A percentile compares a stretch with the other conserved stretches of the same genome.
Evolutionary conservation across 2,797 vertebrate genomes (phyloP).

Genomic region (Squalus acanthias): DNA sequence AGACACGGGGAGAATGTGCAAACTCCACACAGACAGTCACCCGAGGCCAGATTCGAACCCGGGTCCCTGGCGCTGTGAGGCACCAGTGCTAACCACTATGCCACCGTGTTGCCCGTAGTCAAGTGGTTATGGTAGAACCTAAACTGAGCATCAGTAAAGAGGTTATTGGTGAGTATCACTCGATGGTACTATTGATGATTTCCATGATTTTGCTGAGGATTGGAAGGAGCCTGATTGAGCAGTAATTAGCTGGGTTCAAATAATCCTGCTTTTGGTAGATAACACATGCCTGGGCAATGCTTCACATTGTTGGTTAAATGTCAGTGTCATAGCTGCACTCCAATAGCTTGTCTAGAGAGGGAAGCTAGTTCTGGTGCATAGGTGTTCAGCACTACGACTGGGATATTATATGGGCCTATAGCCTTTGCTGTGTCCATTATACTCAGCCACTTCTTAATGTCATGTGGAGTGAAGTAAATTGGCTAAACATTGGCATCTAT

Average conservation of each 20-base stretch:
- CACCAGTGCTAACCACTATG: too few species aligned
- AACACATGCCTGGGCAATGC: not conserved
- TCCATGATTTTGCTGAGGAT: not conserved
- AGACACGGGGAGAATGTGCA: too few species aligned
- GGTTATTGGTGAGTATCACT: not conserved
- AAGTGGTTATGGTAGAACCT: not conserved
- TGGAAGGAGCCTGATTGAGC: too few species aligned
- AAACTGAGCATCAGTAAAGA: not conserved
- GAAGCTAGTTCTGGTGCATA: not conserved
- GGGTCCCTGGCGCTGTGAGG: too few species aligned
- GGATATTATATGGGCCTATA: not conserved
- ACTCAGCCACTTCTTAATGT: not conserved
- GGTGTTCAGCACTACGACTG: not conserved
- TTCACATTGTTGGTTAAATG: not conserved
- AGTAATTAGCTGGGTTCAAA: too few species aligned
- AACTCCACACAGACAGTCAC: too few species aligned
- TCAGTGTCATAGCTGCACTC: not conserved
- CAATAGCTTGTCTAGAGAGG: not conserved
- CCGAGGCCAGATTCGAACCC: too few species aligned
- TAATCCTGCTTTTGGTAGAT: not conserved
- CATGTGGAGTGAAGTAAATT: not conserved
- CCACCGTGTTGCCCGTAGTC: too few species aligned
- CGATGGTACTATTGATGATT: not conserved
- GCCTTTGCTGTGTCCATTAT: not conserved
- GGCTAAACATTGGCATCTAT: not conserved